Evolutionary conservation across 1,140 invertebrate species (phyloP).

Genomic region (Agraylea sexmaculata): DNA sequence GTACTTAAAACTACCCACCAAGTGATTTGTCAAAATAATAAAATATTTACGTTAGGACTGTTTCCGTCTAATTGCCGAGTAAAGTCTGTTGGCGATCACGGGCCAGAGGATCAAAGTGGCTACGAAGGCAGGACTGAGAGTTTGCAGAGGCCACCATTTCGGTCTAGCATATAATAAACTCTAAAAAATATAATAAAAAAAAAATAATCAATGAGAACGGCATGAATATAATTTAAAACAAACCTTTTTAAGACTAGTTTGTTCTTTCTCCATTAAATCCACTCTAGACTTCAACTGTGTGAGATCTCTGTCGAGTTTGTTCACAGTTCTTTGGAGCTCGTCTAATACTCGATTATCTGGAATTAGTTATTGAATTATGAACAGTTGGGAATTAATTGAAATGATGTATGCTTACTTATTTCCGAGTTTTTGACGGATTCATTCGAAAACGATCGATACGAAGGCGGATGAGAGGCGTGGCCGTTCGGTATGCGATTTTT

Average conservation of each 20-base stretch:
- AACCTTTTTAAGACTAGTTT: constrained; percentile 10
- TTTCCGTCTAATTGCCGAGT: constrained; percentile 14
- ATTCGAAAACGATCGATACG: constrained; percentile 1
- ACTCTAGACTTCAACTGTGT: constrained; percentile 24
- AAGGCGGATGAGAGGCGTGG: constrained; percentile 10
- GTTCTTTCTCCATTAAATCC: constrained; percentile 8
- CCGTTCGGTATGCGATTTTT: constrained; percentile 11
- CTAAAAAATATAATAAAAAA: constrained; percentile 17
- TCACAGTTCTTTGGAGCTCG: constrained; percentile 31
- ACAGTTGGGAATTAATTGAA: not conserved
- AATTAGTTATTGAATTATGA: constrained; percentile 6
- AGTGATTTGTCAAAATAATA: too few species aligned
- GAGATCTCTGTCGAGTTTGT: constrained; percentile 33
- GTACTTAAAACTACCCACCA: too few species aligned
- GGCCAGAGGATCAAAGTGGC: constrained; percentile 16
- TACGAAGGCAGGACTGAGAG: constrained; percentile 15
- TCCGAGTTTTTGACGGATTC: not conserved
- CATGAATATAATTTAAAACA: constrained; percentile 1
- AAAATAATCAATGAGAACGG: not conserved
- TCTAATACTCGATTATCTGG: constrained; percentile 34
- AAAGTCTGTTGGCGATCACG: constrained; percentile 16
- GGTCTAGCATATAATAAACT: constrained; percentile 15
- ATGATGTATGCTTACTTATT: not conserved
- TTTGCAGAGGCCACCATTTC: constrained; percentile 16
- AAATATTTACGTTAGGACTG: too few species aligned